Conservation (phyloP, 2,888 invertebrate species). For the Thelaira solivaga region DNA sequence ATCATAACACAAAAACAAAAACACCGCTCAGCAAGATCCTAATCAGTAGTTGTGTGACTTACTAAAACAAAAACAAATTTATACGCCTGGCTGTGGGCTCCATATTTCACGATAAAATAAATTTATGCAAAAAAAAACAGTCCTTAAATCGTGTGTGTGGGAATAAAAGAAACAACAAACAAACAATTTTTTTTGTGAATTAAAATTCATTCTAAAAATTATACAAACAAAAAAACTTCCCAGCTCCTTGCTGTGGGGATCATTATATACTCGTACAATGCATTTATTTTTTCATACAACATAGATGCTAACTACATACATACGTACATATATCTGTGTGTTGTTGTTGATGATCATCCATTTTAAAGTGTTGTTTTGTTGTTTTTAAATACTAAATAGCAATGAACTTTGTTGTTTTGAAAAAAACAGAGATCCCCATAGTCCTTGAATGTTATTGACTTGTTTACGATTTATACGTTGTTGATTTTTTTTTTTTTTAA, state of each 20-base stretch:
- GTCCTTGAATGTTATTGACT: constrained; percentile 61
- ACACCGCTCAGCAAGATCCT: constrained; percentile 34
- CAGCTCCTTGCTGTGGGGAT: background rate
- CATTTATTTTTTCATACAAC: too few relatives aligned
- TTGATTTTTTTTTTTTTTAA: background rate
- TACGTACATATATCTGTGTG: background rate
- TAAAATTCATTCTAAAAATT: constrained; percentile 24
- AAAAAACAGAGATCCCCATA: constrained; percentile 29
- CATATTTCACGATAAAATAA: background rate
- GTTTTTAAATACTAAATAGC: constrained; percentile 32
- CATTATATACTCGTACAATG: background rate
- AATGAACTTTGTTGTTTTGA: constrained; percentile 52
- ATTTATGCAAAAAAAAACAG: background rate
- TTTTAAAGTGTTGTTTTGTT: background rate
- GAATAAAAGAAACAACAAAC: constrained; percentile 8
- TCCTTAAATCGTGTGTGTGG: constrained; percentile 30
- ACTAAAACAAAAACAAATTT: constrained; percentile 10
- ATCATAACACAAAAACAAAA: background rate
- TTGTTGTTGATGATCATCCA: background rate
- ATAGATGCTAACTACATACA: too few relatives aligned
- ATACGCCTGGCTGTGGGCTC: background rate
- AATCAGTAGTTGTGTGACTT: constrained; percentile 45
- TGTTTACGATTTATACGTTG: constrained; percentile 41
- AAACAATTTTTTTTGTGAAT: constrained; percentile 18
- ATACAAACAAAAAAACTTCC: background rate